These are phyloP conservation scores for Stictonetta naevosa DNA, from an alignment of 2,113 vertebrate genomes.

Conservation along the genomic window DNA sequence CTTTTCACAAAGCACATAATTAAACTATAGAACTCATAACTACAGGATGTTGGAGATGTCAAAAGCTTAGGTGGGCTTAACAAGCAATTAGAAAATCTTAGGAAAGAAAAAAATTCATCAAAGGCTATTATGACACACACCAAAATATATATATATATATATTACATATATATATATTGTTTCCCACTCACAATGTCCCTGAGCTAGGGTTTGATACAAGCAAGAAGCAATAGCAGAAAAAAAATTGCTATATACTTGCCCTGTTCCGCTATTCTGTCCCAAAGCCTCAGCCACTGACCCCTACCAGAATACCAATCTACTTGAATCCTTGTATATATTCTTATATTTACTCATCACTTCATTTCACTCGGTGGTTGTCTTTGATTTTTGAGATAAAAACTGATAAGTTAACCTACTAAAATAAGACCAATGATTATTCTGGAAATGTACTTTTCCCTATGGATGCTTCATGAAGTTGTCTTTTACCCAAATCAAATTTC, in stretches of 20 bases:
- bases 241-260: not conserved
- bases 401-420: not conserved
- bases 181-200: not conserved
- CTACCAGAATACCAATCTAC: not conserved
- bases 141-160: not conserved
- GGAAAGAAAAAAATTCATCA: not conserved
- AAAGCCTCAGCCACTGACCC: not conserved
- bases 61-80: constrained; percentile 25
- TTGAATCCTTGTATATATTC: not conserved
- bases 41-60: constrained; percentile 26
- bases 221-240: not conserved
- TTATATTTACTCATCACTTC: not conserved
- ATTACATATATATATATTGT: too few relatives aligned
- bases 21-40: not conserved
- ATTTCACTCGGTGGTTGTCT: not conserved
- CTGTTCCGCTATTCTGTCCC: not conserved
- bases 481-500: not conserved
- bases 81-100: constrained; percentile 7
- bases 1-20: constrained; percentile 36
- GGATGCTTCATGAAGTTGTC: not conserved
- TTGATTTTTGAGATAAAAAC: not conserved
- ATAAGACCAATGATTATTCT: not conserved
- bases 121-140: not conserved
- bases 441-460: not conserved
- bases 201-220: not conserved